Evolutionary conservation across 2,888 invertebrate genomes (phyloP).

Genomic region (Lissocephala sabroskyi): DNA sequence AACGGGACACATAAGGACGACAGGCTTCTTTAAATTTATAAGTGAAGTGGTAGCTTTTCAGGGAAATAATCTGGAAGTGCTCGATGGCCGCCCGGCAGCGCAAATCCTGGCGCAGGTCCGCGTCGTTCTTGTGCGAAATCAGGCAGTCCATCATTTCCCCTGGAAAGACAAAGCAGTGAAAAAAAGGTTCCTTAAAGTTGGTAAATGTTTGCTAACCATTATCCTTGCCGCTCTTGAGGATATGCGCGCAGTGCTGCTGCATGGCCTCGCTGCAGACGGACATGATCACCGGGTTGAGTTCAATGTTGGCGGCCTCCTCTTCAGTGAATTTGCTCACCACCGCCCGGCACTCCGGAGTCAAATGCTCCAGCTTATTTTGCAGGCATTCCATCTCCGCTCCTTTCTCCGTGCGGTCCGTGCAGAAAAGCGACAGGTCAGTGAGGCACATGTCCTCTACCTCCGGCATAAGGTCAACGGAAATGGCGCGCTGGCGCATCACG

Average conservation of each 20-base stretch:
- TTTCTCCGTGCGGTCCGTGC: conserved; percentile 87
- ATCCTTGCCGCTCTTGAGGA: conserved; percentile 80
- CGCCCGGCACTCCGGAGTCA: conserved; percentile 79
- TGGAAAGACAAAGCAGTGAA: conserved; percentile 8
- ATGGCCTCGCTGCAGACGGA: conserved; percentile 87
- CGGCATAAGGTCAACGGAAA: conserved; percentile 93
- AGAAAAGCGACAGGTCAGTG: conserved; percentile 86
- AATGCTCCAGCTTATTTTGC: conserved; percentile 85
- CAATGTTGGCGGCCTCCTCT: conserved; percentile 89
- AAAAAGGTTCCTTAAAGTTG: not conserved
- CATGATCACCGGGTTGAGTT: conserved; percentile 90
- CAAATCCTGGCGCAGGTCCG: conserved; percentile 81
- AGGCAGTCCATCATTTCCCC: conserved; percentile 95
- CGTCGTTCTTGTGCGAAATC: conserved; percentile 91
- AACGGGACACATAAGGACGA: conserved; percentile 82
- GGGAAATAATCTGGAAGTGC: conserved; percentile 94
- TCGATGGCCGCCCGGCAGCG: conserved; percentile 96
- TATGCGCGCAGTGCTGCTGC: conserved; percentile 81
- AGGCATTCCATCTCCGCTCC: conserved; percentile 95
- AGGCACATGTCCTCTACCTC: conserved; percentile 94
- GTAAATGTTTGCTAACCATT: conserved; percentile 73
- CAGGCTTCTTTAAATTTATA: conserved; percentile 97
- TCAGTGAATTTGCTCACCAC: conserved; percentile 90
- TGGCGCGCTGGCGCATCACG: conserved; percentile 93
- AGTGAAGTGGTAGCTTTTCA: conserved; percentile 95